A percentile compares a stretch with the other conserved stretches of the same genome.
Conservation (phyloP, 2,113 vertebrate genomes). For the Quiscalus mexicanus region DNA sequence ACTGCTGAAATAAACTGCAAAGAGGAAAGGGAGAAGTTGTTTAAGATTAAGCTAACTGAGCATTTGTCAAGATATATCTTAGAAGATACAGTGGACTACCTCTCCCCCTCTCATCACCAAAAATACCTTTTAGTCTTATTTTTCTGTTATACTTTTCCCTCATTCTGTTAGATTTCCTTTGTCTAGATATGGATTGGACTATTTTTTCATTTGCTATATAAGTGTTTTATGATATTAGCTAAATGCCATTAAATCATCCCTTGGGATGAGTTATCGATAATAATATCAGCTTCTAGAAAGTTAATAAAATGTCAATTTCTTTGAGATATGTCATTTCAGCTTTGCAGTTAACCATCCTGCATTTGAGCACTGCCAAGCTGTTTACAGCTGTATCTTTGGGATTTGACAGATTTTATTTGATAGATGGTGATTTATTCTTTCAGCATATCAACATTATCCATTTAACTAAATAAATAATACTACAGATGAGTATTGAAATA, state of each 20-base stretch:
- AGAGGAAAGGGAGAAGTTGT: neutral
- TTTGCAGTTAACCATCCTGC: neutral
- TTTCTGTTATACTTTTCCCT: neutral
- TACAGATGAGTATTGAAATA: neutral
- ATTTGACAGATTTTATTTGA: neutral
- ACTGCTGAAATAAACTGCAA: neutral
- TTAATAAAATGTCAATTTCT: constrained; percentile 11
- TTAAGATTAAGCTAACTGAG: neutral
- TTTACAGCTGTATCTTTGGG: neutral
- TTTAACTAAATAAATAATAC: neutral
- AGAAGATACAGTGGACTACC: neutral
- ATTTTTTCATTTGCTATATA: neutral
- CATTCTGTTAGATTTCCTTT: neutral
- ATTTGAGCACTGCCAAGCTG: neutral
- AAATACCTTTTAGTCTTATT: neutral
- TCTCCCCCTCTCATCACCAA: neutral
- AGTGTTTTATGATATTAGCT: neutral
- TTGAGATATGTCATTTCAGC: neutral
- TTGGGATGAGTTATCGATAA: neutral
- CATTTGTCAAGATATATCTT: neutral
- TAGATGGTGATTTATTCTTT: neutral
- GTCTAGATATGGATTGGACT: neutral
- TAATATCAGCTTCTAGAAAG: neutral
- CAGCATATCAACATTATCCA: neutral
- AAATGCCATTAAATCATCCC: neutral